Conservation (phyloP, 2,113 vertebrate species). For the Urocolius indicus region DNA sequence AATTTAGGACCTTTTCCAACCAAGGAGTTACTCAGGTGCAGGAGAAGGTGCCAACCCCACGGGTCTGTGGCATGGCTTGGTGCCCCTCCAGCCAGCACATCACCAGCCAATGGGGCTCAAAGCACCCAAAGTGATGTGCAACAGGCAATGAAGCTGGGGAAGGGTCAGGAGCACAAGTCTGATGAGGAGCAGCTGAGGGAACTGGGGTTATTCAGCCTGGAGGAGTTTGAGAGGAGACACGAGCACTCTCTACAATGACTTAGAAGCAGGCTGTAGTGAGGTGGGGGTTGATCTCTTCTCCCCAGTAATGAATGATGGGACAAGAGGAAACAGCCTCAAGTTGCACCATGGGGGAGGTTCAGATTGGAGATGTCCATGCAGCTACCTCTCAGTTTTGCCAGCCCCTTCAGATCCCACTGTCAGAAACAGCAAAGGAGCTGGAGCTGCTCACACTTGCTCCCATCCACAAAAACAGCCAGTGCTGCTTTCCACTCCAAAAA, state of each 20-base stretch:
- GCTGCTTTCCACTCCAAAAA: not conserved
- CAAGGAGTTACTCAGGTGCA: not conserved
- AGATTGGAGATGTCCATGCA: not conserved
- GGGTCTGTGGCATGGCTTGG: fast-evolving
- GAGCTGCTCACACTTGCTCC: not conserved
- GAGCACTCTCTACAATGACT: too few relatives aligned
- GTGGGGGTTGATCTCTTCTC: too few relatives aligned
- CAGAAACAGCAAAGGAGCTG: fast-evolving
- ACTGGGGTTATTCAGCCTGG: too few relatives aligned
- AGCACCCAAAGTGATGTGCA: fast-evolving
- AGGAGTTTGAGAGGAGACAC: too few relatives aligned
- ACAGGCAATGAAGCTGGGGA: not conserved
- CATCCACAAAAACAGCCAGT: fast-evolving
- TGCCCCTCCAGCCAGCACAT: not conserved
- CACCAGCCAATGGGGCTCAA: not conserved
- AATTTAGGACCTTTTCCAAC: not conserved
- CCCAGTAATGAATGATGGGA: too few relatives aligned
- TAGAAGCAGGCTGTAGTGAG: too few relatives aligned
- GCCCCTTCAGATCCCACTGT: not conserved
- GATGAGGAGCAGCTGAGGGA: too few relatives aligned
- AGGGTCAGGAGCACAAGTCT: too few relatives aligned
- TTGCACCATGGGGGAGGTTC: too few relatives aligned
- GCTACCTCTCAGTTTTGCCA: too few relatives aligned
- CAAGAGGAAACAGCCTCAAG: too few relatives aligned
- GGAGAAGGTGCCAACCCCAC: fast-evolving